phyloP scores from a whole-genome alignment of 1,140 invertebrate species.

The Chrysomallon squamiferum region DNA sequence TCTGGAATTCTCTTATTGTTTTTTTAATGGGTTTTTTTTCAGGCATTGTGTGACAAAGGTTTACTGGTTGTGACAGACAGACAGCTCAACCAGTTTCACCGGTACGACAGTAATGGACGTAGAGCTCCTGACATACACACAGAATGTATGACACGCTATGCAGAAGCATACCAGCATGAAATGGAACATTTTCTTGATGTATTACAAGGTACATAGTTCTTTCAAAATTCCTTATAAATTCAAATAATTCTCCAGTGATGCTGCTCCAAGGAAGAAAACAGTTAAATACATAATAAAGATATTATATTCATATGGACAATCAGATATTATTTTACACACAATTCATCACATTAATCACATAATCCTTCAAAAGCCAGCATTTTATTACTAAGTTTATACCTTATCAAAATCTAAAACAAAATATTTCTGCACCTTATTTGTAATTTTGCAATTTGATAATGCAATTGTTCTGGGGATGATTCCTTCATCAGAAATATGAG shows the following conservation, averaged over 20 bases:
- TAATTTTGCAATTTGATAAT: too few relatives aligned
- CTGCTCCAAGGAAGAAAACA: not conserved
- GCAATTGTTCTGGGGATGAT: too few relatives aligned
- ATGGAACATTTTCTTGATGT: slow-evolving; percentile 74
- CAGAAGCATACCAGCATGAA: slow-evolving; percentile 69
- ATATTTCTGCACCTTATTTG: too few relatives aligned
- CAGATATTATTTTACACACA: not conserved
- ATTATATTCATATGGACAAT: not conserved
- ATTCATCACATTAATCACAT: not conserved
- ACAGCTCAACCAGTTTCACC: slow-evolving; percentile 5
- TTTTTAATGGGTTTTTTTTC: slow-evolving; percentile 1
- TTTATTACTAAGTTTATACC: not conserved
- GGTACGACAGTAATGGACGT: slow-evolving; percentile 3
- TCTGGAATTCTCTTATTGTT: not conserved
- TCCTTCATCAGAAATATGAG: too few relatives aligned
- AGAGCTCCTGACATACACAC: slow-evolving; percentile 15
- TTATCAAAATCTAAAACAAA: too few relatives aligned
- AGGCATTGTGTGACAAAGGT: slow-evolving; percentile 49
- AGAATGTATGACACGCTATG: slow-evolving; percentile 70
- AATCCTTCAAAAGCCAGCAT: not conserved
- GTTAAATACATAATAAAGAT: not conserved
- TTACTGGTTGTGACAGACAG: slow-evolving; percentile 37
- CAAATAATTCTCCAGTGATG: not conserved
- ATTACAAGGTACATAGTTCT: slow-evolving; percentile 64
- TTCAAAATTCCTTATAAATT: slow-evolving; percentile 13